Base-by-base conservation (phyloP, 1,140 invertebrate species). In the Drosophila varians region DNA sequence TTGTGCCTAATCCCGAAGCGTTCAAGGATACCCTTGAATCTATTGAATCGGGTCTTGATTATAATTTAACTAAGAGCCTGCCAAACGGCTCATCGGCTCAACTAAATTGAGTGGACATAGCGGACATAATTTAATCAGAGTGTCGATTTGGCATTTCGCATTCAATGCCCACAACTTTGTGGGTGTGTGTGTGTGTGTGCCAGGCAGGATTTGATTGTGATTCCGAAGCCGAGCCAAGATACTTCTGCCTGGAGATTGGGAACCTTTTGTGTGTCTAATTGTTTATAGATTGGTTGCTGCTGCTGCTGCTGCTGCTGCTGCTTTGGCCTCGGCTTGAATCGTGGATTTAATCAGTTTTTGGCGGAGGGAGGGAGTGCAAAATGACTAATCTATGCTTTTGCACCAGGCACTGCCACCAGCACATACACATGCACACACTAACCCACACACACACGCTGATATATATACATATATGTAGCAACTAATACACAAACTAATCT, bases 361-460 rank as follows among this genome's bases (percentile, higher is more conserved):
- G n/a, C 18, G 49, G 4, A 12, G 36, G 40, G 49, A 25, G 21
- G 18, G 7, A 8, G 38, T 42, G 34, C 19, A 25, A 47, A n/a
- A 38, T 54, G 58, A 45, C 51, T 64, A 42, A 66, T 48, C 62
- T 64, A 66, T 43, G 54, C 60, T 64, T 58, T 21, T 60, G 60
- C 60, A 64, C 60, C 26, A 48, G 46, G 46, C 46, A 48, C 46
- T 28, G 23, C 23, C 46, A 48, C 26, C 26, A 28, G 66, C 56
- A 76, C 52, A 51, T 53, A 45, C 45, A 72, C 43, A 43, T 28
- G 38, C 23, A 43, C 40, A 40, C n/a, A 51, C 12, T 18, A 14
- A 38, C 9, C 7, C 34, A 51, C 42, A 3, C 47, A 31, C 5
- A 46, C 36, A 14, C 34, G 1, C 26, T 6, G 2, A 11, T 23